Evolutionary conservation across 2,113 vertebrate genomes (phyloP).

Genomic region (Lophius piscatorius): DNA sequence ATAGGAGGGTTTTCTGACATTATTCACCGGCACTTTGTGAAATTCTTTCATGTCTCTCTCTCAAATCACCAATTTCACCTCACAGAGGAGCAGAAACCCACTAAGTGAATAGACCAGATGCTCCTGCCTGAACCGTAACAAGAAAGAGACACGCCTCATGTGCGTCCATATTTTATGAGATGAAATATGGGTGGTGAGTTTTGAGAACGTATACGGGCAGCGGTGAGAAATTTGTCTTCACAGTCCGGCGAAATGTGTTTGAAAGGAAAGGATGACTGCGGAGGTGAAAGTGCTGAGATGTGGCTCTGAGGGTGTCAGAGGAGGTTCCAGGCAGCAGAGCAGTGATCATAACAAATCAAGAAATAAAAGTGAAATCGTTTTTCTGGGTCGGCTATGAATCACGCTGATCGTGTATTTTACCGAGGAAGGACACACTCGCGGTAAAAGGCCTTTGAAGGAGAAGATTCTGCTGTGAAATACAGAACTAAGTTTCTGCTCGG

Average conservation of each 20-base stretch:
- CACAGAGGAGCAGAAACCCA: constrained; percentile 24
- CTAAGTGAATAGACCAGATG: constrained; percentile 28
- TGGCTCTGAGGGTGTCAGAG: no score
- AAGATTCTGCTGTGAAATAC: no score
- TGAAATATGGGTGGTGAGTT: background rate
- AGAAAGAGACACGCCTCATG: constrained; percentile 6
- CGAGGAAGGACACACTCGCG: no score
- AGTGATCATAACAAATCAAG: no score
- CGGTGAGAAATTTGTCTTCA: background rate
- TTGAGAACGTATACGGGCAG: background rate
- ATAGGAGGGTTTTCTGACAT: background rate
- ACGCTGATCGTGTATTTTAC: background rate
- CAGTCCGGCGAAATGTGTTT: background rate
- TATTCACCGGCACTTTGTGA: constrained; percentile 43
- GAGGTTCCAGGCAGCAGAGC: background rate
- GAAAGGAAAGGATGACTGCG: background rate
- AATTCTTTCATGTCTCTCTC: constrained; percentile 29
- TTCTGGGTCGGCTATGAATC: background rate
- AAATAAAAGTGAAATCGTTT: no score
- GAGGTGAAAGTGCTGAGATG: background rate
- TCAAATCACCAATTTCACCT: constrained; percentile 17
- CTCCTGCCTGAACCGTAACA: constrained; percentile 16
- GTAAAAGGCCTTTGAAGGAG: no score
- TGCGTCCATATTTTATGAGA: constrained; percentile 6
- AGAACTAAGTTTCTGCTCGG: background rate